Evolutionary conservation across 2,113 vertebrate species (phyloP), one percentile per base, ranked within the genome.

Genomic region (Phycodurus eques): DNA sequence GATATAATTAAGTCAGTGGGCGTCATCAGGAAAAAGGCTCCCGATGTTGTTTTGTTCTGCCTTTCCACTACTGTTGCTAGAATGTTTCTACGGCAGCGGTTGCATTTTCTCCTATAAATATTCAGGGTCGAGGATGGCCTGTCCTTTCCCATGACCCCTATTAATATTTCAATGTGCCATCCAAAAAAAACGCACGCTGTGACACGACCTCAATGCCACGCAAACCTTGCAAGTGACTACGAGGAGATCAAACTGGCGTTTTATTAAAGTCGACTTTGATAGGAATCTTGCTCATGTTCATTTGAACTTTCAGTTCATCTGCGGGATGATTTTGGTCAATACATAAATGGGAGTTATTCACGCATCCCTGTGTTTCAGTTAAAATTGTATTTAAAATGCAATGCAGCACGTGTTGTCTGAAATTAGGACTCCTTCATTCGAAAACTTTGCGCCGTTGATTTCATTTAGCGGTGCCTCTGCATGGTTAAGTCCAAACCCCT

Each of bases 141-240:
- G 88, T 88, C 75, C 69, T 76, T 74, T 71, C 81, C 85, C 67
- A 75, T 70, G 71, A 80, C 79, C 76, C 71, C 69, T 69, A 90
- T 92, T 90, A 87, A 90, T 87, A 90, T 91, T 91, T 89, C 75
- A 85, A 61, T 74, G 77, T 1, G 63, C 80, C 80, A 88, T 92
- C 84, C 72, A 82, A 56, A 74, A 88, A 81, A 84, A 76, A 85
- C 81, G 75, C 78, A 79, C 56, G 13, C 73, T 75, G 67, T 12
- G 57, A 86, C 80, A 82, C 77, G 72, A 78, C 71, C 77, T 77
- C 77, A 82, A 82, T 85, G 82, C 84, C 83, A 83, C 85, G 84
- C 68, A 80, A 78, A 65, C 68, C 72, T 82, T 86, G 67, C 80
- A 87, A 86, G 76, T 83, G 77, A 88, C 85, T 76, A 81, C 77